A percentile compares a stretch with the other conserved stretches of the same genome.
phyloP scores from a whole-genome alignment of 2,113 vertebrate species.

The Pterocles burchelli region DNA sequence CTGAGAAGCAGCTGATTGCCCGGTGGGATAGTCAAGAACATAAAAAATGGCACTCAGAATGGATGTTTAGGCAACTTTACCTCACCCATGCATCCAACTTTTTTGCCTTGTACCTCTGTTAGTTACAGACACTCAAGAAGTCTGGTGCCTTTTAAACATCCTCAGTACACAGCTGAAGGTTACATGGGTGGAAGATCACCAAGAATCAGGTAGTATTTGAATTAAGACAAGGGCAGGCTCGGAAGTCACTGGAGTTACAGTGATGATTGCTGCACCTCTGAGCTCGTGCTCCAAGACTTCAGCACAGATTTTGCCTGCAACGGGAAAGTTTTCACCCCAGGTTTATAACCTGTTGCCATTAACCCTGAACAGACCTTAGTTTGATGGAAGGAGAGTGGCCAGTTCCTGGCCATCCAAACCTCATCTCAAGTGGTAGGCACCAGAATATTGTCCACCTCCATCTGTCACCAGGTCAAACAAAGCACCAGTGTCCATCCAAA shows the following conservation, averaged over 20 bases:
- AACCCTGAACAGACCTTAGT: background rate
- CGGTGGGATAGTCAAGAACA: background rate
- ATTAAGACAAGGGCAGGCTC: background rate
- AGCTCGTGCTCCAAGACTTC: background rate
- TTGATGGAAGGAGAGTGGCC: background rate
- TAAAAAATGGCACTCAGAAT: background rate
- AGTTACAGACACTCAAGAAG: background rate
- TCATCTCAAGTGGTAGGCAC: background rate
- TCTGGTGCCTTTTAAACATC: background rate
- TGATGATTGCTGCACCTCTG: background rate
- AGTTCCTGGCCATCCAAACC: background rate
- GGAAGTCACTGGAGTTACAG: background rate
- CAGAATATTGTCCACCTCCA: background rate
- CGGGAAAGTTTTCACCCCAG: background rate
- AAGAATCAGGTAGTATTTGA: background rate
- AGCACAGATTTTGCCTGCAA: background rate
- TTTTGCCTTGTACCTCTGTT: background rate
- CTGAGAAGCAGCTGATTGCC: background rate
- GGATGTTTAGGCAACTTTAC: background rate
- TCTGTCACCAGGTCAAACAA: background rate
- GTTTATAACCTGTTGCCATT: background rate
- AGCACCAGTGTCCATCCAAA: background rate
- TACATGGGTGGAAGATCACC: background rate
- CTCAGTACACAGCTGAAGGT: background rate
- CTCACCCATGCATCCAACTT: accelerated